These are phyloP conservation scores for Pavo muticus DNA, from an alignment of 2,113 vertebrate genomes.

Conservation along the genomic window DNA sequence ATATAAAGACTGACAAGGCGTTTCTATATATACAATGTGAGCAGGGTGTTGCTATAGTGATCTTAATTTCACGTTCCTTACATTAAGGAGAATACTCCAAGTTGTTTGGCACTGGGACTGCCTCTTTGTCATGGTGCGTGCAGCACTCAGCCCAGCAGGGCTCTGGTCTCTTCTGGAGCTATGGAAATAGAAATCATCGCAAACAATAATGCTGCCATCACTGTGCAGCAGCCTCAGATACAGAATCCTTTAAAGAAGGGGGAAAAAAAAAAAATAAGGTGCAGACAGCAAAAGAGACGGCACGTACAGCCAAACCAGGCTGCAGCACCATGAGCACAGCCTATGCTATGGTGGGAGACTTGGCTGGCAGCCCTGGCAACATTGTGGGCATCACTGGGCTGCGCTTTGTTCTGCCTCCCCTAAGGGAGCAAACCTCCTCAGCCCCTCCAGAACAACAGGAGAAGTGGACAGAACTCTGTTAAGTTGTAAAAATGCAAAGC, in stretches of 20 bases:
- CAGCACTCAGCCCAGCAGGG: constrained; percentile 25
- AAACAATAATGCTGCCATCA: neutral
- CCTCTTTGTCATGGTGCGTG: constrained; percentile 35
- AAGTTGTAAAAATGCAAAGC: neutral
- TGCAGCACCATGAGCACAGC: neutral
- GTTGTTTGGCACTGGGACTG: constrained; percentile 28
- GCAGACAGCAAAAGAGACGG: neutral
- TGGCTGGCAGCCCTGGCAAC: neutral
- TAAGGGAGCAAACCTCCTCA: too few species aligned
- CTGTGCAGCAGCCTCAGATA: neutral
- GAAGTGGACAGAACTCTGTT: too few species aligned
- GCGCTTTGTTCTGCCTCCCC: neutral
- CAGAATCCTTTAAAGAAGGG: neutral
- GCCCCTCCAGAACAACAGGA: neutral
- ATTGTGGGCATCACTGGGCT: neutral
- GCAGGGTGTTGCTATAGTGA: constrained; percentile 60
- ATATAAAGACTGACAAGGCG: constrained; percentile 11
- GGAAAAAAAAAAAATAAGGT: neutral
- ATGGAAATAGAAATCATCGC: constrained; percentile 38
- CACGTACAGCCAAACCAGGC: neutral
- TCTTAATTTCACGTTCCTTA: constrained; percentile 57
- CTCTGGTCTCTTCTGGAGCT: neutral
- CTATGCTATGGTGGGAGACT: rapidly evolving
- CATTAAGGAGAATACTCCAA: constrained; percentile 12
- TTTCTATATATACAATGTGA: neutral